Evolutionary conservation across 2,113 vertebrate species (phyloP), one percentile per base, ranked within the genome.

Genomic region (Tretioscincus oriximinensis): DNA sequence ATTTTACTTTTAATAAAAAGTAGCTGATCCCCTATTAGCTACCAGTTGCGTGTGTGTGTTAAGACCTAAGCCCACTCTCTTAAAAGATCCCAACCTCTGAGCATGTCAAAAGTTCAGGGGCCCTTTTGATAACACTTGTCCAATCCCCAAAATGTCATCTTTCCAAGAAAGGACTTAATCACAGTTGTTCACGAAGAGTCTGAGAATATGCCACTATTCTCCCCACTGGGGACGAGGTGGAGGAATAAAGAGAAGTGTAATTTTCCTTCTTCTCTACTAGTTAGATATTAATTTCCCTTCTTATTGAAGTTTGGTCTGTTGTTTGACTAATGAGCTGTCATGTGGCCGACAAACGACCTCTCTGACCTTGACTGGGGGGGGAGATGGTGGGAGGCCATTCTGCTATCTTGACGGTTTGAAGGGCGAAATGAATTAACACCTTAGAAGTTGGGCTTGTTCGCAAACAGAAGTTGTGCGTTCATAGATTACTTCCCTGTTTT

Each of bases 351-450:
- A 90, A 91, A 90, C 93, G 93, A 93, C 88, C 88, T 82, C 64
- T 85, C 80, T 83, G 89, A 92, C 73, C 60, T 81, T 77, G 80
- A 87, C 79, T 93, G 85, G 87, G 81, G 87, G 81, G 0, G 84
- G 77, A 89, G 80, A 87, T 81, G 90, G 86, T 26, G 41, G 49
- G 64, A n/a, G 67, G 86, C 84, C 88, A 88, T 88, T 82, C 88
- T 83, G 83, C 70, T 11, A 16, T 90, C 88, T 86, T 71, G 82
- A 84, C 90, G 90, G 86, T 91, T 90, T 93, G 90, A 88, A 84
- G 76, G 81, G 68, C 89, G 90, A 90, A 92, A 94, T 92, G 93
- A 95, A 95, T 93, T 87, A 90, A 77, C 88, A 90, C 89, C 81
- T 87, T 90, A 91, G 91, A 89, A 92, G 86, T 75, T 10, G 82